phyloP scores from a whole-genome alignment of 2,113 vertebrate species.

The Talpa occidentalis region DNA sequence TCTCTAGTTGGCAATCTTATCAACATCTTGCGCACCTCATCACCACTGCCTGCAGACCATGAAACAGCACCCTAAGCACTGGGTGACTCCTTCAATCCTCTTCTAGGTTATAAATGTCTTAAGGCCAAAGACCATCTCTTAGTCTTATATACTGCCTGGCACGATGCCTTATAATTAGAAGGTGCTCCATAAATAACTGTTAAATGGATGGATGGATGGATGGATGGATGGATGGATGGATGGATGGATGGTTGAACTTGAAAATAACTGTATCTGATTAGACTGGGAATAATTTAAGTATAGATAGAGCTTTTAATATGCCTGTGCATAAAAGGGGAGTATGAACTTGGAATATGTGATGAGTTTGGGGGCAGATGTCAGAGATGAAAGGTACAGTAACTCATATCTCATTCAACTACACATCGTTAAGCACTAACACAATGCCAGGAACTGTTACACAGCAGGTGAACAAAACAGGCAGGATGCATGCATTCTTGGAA shows the following conservation, averaged over 20 bases:
- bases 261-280: slow-evolving; percentile 67
- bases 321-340: slow-evolving; percentile 21
- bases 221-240: slow-evolving; percentile 41
- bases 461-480: not conserved
- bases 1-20: not conserved
- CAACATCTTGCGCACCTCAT: not conserved
- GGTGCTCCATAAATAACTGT: slow-evolving; percentile 70
- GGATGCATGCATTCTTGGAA: slow-evolving; percentile 23
- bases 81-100: slow-evolving; percentile 42
- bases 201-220: slow-evolving; percentile 51
- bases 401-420: slow-evolving; percentile 57
- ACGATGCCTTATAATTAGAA: slow-evolving; percentile 60
- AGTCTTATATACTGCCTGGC: slow-evolving; percentile 54
- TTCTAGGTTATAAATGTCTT: slow-evolving; percentile 61
- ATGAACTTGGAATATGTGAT: slow-evolving; percentile 58
- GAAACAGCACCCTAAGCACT: not conserved
- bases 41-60: not conserved
- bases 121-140: slow-evolving; percentile 56
- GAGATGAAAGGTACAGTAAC: slow-evolving; percentile 50
- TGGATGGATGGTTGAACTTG: slow-evolving; percentile 53
- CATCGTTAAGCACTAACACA: not conserved
- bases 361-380: slow-evolving; percentile 67
- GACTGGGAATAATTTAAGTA: slow-evolving; percentile 56
- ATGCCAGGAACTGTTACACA: not conserved
- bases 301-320: slow-evolving; percentile 59